A percentile compares a stretch with the other conserved stretches of the same genome.
These are phyloP conservation scores for Solea solea DNA, from an alignment of 2,113 vertebrate genomes.

Conservation along the genomic window DNA sequence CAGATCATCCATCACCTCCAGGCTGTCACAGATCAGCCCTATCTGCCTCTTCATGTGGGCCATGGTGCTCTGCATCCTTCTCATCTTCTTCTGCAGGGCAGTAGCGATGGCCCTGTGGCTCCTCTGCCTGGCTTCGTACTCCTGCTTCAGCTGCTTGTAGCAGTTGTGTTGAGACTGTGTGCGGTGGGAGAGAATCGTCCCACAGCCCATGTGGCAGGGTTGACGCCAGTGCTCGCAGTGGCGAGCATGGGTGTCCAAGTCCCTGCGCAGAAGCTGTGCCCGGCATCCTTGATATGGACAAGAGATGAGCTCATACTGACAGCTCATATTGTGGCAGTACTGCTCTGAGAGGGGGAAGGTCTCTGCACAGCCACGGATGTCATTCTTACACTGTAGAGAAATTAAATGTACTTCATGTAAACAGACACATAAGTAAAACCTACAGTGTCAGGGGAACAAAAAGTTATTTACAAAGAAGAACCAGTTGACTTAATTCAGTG, in stretches of 20 bases:
- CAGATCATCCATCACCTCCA: conserved; percentile 77
- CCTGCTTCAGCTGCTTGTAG: conserved; percentile 80
- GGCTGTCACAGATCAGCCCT: conserved; percentile 77
- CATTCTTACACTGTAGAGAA: conserved; percentile 83
- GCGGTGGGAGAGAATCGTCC: conserved; percentile 71
- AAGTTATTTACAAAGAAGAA: too few species aligned
- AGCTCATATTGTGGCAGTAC: conserved; percentile 81
- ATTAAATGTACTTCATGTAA: background rate
- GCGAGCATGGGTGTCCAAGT: conserved; percentile 77
- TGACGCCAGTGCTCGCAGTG: conserved; percentile 78
- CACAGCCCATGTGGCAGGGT: conserved; percentile 83
- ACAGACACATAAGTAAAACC: background rate
- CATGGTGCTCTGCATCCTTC: conserved; percentile 80
- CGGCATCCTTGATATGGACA: conserved; percentile 85
- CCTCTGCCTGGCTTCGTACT: conserved; percentile 72
- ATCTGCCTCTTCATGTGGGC: conserved; percentile 80
- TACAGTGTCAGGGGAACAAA: too few species aligned
- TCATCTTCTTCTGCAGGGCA: conserved; percentile 78
- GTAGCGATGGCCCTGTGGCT: conserved; percentile 72
- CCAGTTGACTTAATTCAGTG: too few species aligned
- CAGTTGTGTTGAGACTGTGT: conserved; percentile 82
- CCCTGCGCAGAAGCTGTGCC: conserved; percentile 75
- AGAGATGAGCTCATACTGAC: conserved; percentile 76
- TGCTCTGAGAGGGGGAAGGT: conserved; percentile 81
- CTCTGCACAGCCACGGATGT: conserved; percentile 80